Base-by-base conservation (phyloP, 2,888 invertebrate species). In the Chamaedrilus cognettii region DNA sequence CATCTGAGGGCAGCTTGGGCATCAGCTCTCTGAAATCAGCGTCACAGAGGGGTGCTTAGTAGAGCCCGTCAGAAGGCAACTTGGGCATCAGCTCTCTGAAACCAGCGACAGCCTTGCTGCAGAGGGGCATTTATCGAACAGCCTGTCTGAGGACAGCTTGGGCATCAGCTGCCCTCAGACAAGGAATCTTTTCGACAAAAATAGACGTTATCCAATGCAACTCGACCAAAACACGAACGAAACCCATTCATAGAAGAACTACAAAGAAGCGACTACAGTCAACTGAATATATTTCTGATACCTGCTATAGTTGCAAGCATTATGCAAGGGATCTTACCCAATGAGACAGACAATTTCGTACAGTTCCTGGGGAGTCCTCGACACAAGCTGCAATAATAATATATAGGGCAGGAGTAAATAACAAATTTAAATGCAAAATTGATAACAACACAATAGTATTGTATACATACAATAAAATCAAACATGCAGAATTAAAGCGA, bases 111-210 rank as follows among this genome's bases (percentile, higher is more conserved):
- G n/a, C n/a, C n/a, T n/a, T n/a, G n/a, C n/a, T n/a, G n/a, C n/a
- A 42, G 11, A 19, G 42, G 19, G 42, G 42, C n/a, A n/a, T n/a
- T n/a, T n/a, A n/a, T n/a, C n/a, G n/a, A n/a, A 99, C 77, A 98
- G 92, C 11, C 97, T 97, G 84, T 96, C 96, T 0, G 90, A 89
- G 1, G 98, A 98, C 76, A 99, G 87, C 55, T 93, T 91, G 51
- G 98, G 98, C 93, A 99, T 93, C 75, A 99, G 87, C 85, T 99
- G n/a, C n/a, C n/a, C n/a, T n/a, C n/a, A n/a, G n/a, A n/a, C n/a
- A n/a, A n/a, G n/a, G n/a, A n/a, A n/a, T n/a, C n/a, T n/a, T n/a
- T n/a, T n/a, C n/a, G n/a, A n/a, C n/a, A n/a, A n/a, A n/a, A n/a
- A n/a, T n/a, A n/a, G n/a, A n/a, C n/a, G n/a, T n/a, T n/a, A n/a